Conservation (phyloP, 2,888 invertebrate species). For the Lasioglossum figueresi region DNA sequence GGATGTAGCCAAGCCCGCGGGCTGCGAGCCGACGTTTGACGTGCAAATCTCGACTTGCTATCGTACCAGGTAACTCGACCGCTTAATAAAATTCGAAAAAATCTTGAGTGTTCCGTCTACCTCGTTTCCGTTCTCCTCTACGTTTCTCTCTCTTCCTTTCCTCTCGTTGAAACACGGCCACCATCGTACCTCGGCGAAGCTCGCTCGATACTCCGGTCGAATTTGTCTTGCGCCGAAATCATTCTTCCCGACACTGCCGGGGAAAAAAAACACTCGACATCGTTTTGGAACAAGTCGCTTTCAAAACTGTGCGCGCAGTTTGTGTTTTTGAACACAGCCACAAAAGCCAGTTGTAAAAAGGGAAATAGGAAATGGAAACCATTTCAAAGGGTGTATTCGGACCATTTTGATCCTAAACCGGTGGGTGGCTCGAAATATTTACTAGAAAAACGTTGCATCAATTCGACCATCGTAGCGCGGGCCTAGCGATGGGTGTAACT, state of each 20-base stretch:
- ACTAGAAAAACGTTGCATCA: not conserved
- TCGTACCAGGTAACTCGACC: slow-evolving; percentile 48
- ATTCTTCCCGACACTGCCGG: not conserved
- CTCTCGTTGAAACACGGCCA: not conserved
- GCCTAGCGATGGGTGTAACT: not conserved
- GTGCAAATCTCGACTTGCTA: slow-evolving; percentile 61
- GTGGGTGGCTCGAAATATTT: slow-evolving; percentile 6
- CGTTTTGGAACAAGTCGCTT: not conserved
- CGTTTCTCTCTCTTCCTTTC: not conserved
- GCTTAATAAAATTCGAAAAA: slow-evolving; percentile 60
- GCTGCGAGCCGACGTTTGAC: slow-evolving; percentile 60
- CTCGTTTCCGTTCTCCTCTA: not conserved
- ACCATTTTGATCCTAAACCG: slow-evolving; percentile 1
- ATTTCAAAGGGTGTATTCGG: not conserved
- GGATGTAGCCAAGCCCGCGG: slow-evolving; percentile 52
- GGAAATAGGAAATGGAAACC: not conserved
- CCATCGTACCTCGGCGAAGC: not conserved
- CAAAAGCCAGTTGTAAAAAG: not conserved
- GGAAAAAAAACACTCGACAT: not conserved
- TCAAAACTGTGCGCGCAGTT: not conserved
- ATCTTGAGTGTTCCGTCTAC: slow-evolving; percentile 41
- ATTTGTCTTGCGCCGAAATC: not conserved
- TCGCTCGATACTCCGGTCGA: not conserved
- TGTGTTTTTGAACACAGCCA: not conserved
- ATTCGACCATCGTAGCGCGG: not conserved